Conservation (phyloP, 2,797 vertebrate genomes). For the Xenopus petersii region DNA sequence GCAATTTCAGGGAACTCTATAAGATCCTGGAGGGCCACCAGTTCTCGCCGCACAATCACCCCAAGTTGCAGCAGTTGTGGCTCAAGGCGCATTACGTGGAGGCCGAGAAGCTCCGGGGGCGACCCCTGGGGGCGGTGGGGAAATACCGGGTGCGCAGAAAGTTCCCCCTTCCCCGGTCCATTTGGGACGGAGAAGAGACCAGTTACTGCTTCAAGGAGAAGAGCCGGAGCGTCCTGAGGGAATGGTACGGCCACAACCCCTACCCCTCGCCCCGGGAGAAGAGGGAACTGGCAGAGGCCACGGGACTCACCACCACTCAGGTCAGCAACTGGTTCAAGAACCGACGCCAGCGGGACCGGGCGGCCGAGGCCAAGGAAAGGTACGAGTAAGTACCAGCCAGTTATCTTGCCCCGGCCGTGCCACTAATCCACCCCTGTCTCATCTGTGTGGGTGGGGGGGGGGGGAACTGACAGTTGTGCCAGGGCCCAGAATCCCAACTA, state of each 20-base stretch:
- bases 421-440: no score
- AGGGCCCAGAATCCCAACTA: no score
- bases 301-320: conserved; percentile 79
- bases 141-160: conserved; percentile 92
- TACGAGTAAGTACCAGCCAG: conserved; percentile 62
- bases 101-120: conserved; percentile 88
- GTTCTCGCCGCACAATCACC: conserved; percentile 90
- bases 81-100: conserved; percentile 93
- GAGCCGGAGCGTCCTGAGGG: conserved; percentile 85
- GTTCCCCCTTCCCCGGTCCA: conserved; percentile 88
- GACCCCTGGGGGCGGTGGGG: conserved; percentile 88
- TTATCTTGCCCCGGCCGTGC: no score
- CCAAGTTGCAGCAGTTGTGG: conserved; percentile 92
- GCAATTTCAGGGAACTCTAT: conserved; percentile 92
- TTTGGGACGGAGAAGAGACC: conserved; percentile 93
- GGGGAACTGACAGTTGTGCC: no score
- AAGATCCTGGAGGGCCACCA: conserved; percentile 93
- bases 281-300: conserved; percentile 78
- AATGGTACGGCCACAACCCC: conserved; percentile 90
- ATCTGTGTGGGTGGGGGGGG: no score
- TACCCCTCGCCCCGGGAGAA: conserved; percentile 86
- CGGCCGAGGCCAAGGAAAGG: conserved; percentile 86
- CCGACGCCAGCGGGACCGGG: conserved; percentile 85
- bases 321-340: conserved; percentile 98
- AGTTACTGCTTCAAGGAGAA: conserved; percentile 98